Percentiles rank a stretch among this genome's conserved stretches.
These are phyloP conservation scores for Pangasius sanitwongsei DNA, from an alignment of 2,797 vertebrate genomes.

Conservation along the genomic window DNA sequence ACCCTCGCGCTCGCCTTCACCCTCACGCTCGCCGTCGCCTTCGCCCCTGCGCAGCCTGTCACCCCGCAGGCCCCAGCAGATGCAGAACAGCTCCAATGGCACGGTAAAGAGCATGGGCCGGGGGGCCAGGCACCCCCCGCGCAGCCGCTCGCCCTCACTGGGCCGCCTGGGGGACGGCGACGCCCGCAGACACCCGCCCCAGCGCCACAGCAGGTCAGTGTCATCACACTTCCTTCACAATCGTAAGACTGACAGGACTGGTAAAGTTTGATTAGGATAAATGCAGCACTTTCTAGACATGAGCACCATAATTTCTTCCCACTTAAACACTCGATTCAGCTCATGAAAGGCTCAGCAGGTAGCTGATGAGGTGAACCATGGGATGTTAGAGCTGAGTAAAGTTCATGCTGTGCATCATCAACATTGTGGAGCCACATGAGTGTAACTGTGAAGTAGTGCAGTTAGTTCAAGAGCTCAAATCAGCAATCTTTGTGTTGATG, in stretches of 20 bases:
- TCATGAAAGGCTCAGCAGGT: slow-evolving; percentile 23
- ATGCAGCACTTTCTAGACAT: background rate
- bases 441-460: slow-evolving; percentile 3
- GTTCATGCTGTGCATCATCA: slow-evolving; percentile 21
- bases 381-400: slow-evolving; percentile 25
- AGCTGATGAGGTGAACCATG: slow-evolving; percentile 30
- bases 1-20: slow-evolving; percentile 60
- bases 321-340: slow-evolving; percentile 4
- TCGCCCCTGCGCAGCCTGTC: slow-evolving; percentile 83
- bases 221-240: background rate
- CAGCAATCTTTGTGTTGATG: slow-evolving; percentile 1
- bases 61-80: slow-evolving; percentile 84
- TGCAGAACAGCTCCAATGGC: slow-evolving; percentile 83
- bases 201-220: slow-evolving; percentile 62
- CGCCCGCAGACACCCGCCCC: slow-evolving; percentile 68
- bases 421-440: slow-evolving; percentile 20
- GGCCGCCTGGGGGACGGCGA: slow-evolving; percentile 81
- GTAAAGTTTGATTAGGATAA: slow-evolving; percentile 7
- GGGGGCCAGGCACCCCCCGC: slow-evolving; percentile 77
- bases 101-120: slow-evolving; percentile 81
- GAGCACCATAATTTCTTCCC: background rate
- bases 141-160: slow-evolving; percentile 85
- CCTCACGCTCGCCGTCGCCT: slow-evolving; percentile 62
- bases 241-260: background rate
- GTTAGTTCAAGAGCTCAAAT: slow-evolving; percentile 4